These are phyloP conservation scores for Grantiella picta DNA, from an alignment of 2,113 vertebrate genomes.

Conservation along the genomic window DNA sequence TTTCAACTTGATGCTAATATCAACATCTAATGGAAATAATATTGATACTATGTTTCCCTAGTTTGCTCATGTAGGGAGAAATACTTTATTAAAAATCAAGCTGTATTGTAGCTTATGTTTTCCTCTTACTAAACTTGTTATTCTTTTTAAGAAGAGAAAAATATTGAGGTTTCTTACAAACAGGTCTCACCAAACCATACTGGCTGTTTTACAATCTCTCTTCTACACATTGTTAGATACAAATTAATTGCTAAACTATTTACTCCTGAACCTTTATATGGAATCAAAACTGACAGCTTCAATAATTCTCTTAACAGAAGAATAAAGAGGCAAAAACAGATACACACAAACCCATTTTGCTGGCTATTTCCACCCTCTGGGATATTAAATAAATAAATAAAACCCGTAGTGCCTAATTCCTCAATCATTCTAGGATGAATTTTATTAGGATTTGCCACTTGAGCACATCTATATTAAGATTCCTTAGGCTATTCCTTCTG, in stretches of 20 bases:
- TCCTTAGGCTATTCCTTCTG: conserved; percentile 37
- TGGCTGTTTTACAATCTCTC: not conserved
- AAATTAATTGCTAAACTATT: conserved; percentile 34
- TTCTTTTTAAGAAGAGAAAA: not conserved
- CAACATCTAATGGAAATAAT: not conserved
- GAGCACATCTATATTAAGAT: conserved; percentile 38
- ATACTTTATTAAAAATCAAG: not conserved
- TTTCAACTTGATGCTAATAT: not conserved
- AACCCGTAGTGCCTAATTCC: conserved; percentile 9
- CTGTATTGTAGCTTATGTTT: not conserved
- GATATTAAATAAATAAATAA: conserved; percentile 39
- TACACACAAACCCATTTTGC: not conserved
- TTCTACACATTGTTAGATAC: not conserved
- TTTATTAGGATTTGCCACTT: conserved; percentile 42
- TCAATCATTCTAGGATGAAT: conserved; percentile 3
- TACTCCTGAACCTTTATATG: not conserved
- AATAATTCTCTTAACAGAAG: not conserved
- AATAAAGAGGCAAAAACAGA: not conserved
- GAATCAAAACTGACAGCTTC: not conserved
- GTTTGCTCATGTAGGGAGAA: not conserved
- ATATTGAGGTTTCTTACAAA: not conserved
- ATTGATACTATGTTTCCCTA: not conserved
- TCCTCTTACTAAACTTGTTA: not conserved
- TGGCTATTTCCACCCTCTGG: not conserved
- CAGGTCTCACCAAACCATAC: not conserved